Conservation (phyloP, 1,140 invertebrate genomes). For the Macrostomum lignano region DNA sequence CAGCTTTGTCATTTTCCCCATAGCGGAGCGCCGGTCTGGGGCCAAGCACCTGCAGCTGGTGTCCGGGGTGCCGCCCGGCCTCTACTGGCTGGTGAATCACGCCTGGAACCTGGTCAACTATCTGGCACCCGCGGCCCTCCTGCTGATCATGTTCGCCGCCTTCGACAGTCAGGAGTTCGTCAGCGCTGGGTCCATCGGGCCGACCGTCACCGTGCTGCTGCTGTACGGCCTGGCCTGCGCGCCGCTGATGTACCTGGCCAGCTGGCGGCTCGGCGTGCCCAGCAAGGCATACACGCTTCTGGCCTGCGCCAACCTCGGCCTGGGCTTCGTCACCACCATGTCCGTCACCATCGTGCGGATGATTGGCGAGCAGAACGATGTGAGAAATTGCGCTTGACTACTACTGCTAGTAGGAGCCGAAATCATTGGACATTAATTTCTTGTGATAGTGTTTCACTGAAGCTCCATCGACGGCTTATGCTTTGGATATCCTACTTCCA, state of each 20-base stretch:
- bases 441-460: no score
- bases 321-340: conserved; percentile 38
- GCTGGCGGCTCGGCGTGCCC: conserved; percentile 35
- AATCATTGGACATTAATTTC: no score
- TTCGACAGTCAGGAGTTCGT: conserved; percentile 35
- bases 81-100: conserved; percentile 31
- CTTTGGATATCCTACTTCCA: no score
- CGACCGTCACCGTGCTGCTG: conserved; percentile 30
- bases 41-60: conserved; percentile 43
- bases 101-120: conserved; percentile 36
- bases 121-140: conserved; percentile 29
- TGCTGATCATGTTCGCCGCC: conserved; percentile 32
- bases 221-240: conserved; percentile 36
- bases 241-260: conserved; percentile 37
- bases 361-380: no score
- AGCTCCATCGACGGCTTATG: no score
- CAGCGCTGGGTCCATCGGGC: conserved; percentile 28
- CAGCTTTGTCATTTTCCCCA: conserved; percentile 42
- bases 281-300: conserved; percentile 41
- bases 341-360: no score
- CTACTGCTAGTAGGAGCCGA: no score
- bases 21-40: conserved; percentile 34
- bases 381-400: no score
- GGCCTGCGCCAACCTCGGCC: conserved; percentile 38
- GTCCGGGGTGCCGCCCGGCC: conserved; percentile 35